A percentile compares a stretch with the other conserved stretches of the same genome.
Conservation (phyloP, 1,140 invertebrate genomes). For the Cepaea nemoralis region DNA sequence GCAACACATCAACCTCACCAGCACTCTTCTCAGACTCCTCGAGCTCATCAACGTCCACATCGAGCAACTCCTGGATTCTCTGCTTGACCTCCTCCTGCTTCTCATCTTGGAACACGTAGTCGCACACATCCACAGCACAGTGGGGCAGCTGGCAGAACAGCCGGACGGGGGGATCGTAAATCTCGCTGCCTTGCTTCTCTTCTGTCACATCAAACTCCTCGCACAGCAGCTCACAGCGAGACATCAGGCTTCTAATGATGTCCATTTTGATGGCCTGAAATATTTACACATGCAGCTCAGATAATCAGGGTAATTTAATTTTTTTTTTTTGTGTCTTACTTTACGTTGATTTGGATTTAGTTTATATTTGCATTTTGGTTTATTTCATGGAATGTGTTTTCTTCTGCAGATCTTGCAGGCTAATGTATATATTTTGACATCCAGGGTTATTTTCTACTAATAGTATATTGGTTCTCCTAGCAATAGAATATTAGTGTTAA, state of each 20-base stretch:
- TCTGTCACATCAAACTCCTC: slow-evolving; percentile 82
- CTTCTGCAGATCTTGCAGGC: no score
- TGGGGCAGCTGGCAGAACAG: slow-evolving; percentile 79
- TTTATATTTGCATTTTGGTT: no score
- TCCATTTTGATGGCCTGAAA: slow-evolving; percentile 80
- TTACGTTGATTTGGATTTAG: no score
- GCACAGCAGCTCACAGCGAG: slow-evolving; percentile 86
- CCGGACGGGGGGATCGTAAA: slow-evolving; percentile 84
- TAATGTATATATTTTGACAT: no score
- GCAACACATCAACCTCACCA: neutral
- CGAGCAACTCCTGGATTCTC: slow-evolving; percentile 82
- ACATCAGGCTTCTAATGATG: slow-evolving; percentile 82
- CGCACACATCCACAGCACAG: slow-evolving; percentile 57
- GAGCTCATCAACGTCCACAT: slow-evolving; percentile 75
- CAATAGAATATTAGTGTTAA: no score
- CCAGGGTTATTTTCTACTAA: no score
- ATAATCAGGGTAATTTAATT: neutral
- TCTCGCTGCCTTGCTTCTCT: slow-evolving; percentile 79
- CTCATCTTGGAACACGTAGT: slow-evolving; percentile 88
- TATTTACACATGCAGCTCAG: neutral
- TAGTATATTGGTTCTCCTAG: no score
- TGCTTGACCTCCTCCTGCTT: slow-evolving; percentile 81
- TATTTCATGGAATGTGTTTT: no score
- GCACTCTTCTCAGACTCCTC: slow-evolving; percentile 37
- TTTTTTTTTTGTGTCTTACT: no score